Percentiles rank a stretch among this genome's conserved stretches.
Conservation (phyloP, 2,888 invertebrate species). For the Hypolimnas misippus region DNA sequence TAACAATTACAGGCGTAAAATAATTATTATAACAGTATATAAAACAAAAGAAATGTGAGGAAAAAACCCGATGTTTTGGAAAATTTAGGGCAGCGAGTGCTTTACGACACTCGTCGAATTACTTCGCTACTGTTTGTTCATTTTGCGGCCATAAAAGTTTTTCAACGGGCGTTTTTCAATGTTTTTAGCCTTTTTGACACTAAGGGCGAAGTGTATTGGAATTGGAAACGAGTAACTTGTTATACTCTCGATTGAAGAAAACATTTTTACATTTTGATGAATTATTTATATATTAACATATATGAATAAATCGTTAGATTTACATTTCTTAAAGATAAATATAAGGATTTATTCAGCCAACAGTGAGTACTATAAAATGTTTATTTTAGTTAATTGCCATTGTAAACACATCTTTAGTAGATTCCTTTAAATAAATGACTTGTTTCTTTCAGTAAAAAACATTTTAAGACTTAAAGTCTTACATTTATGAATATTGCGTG, state of each 20-base stretch:
- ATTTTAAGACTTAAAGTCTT: not conserved
- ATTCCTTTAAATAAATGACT: not conserved
- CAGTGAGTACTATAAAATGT: too few species aligned
- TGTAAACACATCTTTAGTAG: too few species aligned
- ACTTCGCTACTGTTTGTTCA: conserved; percentile 43
- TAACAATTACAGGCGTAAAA: conserved; percentile 32
- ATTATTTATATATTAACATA: not conserved
- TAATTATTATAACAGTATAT: conserved; percentile 34
- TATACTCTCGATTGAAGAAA: conserved; percentile 5
- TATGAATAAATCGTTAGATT: too few species aligned
- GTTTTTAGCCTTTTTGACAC: conserved; percentile 38
- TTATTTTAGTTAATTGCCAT: too few species aligned
- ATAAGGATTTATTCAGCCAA: too few species aligned
- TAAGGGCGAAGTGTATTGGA: conserved; percentile 29
- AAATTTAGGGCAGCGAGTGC: conserved; percentile 44
- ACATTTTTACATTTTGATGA: not conserved
- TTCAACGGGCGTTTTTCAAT: conserved; percentile 43
- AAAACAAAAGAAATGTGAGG: conserved; percentile 41
- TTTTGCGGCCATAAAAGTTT: conserved; percentile 46
- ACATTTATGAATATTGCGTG: too few species aligned
- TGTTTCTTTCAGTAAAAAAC: not conserved
- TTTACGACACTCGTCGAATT: conserved; percentile 46
- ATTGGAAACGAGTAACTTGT: conserved; percentile 24
- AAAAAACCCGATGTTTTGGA: conserved; percentile 38
- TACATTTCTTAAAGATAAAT: too few species aligned